Percentiles rank a stretch among this genome's conserved stretches.
phyloP scores from a whole-genome alignment of 2,797 vertebrate genomes.

The Sebastolobus altivelis region DNA sequence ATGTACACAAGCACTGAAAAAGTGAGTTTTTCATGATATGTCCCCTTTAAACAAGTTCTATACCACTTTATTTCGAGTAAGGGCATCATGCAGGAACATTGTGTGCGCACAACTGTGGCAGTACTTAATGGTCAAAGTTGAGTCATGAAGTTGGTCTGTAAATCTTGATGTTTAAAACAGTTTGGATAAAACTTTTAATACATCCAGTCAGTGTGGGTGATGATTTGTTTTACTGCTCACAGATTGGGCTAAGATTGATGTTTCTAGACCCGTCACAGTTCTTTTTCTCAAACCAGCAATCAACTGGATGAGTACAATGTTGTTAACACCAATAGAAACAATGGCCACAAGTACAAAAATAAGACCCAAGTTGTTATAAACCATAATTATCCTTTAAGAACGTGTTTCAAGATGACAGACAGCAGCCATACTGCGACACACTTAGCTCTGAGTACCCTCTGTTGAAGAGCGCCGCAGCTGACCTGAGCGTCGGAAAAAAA shows the following conservation, averaged over 20 bases:
- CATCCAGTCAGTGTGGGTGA: not conserved
- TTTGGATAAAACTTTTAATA: not conserved
- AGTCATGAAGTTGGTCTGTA: not conserved
- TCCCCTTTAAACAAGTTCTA: not conserved
- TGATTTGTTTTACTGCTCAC: not conserved
- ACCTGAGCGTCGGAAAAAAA: conserved; percentile 17
- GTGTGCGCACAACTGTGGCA: not conserved
- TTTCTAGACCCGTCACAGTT: not conserved
- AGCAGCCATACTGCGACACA: not conserved
- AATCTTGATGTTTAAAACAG: not conserved
- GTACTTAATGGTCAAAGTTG: not conserved
- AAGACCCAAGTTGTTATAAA: not conserved
- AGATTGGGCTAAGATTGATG: not conserved
- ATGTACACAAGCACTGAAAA: not conserved
- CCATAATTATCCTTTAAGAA: not conserved
- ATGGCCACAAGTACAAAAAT: not conserved
- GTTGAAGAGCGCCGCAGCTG: conserved; percentile 16
- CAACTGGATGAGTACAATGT: not conserved
- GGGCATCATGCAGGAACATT: not conserved
- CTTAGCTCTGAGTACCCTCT: not conserved
- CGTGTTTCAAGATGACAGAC: not conserved
- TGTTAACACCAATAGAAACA: not conserved
- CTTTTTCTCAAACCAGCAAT: not conserved
- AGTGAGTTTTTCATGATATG: not conserved
- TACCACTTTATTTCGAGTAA: not conserved